Percentiles rank a stretch among this genome's conserved stretches.
These are phyloP conservation scores for Otolemur garnettii DNA, from an alignment of 2,113 vertebrate species.

Conservation along the genomic window DNA sequence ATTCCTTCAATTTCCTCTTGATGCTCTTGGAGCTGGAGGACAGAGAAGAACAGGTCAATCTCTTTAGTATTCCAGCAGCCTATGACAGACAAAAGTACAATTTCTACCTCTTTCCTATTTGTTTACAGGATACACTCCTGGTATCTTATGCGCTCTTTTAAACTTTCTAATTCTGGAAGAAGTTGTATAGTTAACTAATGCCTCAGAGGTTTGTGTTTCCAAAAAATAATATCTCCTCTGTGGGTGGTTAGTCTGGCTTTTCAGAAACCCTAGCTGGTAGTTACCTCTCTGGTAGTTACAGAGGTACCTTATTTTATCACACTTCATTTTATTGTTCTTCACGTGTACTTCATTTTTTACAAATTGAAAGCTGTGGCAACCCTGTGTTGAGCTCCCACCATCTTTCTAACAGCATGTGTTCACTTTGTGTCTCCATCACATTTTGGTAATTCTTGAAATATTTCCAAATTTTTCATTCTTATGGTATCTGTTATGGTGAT, in stretches of 20 bases:
- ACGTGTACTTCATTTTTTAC: not conserved
- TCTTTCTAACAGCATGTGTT: not conserved
- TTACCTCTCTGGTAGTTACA: conserved; percentile 20
- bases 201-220: not conserved
- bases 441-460: not conserved
- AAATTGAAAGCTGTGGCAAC: not conserved
- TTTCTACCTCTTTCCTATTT: conserved; percentile 30
- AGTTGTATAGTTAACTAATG: not conserved
- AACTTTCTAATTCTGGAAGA: conserved; percentile 60
- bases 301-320: not conserved
- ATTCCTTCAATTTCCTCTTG: conserved; percentile 92
- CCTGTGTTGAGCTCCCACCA: not conserved
- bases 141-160: conserved; percentile 30
- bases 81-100: not conserved
- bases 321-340: not conserved
- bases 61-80: not conserved
- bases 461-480: not conserved
- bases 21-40: conserved; percentile 90
- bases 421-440: not conserved
- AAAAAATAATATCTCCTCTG: not conserved
- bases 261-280: not conserved
- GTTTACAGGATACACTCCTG: not conserved
- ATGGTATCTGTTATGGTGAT: not conserved
- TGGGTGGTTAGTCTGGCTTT: conserved; percentile 15
- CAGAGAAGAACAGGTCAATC: not conserved